Evolutionary conservation across 2,797 vertebrate genomes (phyloP), one percentile per base, ranked within the genome.

Genomic region (Thripadectes ignobilis): DNA sequence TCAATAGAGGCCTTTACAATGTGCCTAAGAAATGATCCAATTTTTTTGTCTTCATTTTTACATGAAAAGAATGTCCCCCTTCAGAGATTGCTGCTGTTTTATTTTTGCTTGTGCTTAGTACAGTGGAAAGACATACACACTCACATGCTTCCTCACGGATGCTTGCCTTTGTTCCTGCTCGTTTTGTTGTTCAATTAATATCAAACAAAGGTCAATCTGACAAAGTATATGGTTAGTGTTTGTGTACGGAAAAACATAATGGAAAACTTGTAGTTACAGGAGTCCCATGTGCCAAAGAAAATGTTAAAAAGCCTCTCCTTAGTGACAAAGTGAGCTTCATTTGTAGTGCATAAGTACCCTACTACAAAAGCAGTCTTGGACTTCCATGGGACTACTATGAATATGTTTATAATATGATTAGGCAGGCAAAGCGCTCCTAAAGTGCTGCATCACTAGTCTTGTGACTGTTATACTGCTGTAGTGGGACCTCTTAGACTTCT

Each of bases 401-500:
- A 97, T 97, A 97, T 94, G 93, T 95, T 97, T 97, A 97, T 96
- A 96, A 97, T 95, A 97, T 95, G 95, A 97, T 97, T 97, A 97
- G 95, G 95, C 95, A 93, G 94, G 89, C 95, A 96, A 95, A 95
- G 95, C 13, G 0, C 84, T 96, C 88, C 92, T 97, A 80, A 97
- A 94, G 97, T 93, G 93, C 95, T 97, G 96, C 91, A 93, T 97
- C 96, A 96, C 96, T 92, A 59, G 95, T 88, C 96, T 94, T 94
- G 95, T 74, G 93, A 96, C 96, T 96, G 94, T 91, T 97, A 96
- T 95, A 96, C 93, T 82, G 93, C 95, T 96, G 96, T 95, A 96
- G 85, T 96, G 97, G 97, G 97, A 97, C 96, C 96, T 96, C 94
- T 97, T 96, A 96, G 67, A 74, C 49, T 96, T 96, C 95, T 90